Base-by-base conservation (phyloP, 2,113 vertebrate species). In the Urocynchramus pylzowi region DNA sequence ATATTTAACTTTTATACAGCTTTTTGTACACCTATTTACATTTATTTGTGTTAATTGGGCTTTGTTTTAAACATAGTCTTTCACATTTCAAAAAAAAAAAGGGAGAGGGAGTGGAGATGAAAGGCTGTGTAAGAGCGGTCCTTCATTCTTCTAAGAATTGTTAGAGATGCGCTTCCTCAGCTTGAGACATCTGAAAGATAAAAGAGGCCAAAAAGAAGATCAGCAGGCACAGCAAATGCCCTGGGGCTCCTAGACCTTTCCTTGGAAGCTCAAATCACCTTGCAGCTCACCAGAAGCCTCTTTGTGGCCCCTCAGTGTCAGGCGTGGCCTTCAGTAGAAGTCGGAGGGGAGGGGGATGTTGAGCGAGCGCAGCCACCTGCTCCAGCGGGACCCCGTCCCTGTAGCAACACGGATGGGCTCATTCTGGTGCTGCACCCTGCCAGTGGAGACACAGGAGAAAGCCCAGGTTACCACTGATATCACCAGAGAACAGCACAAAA, bases 21-120 rank as follows among this genome's bases (percentile, higher is more conserved):
- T 88, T 93, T 84, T 96, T 96, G 22, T 95, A 97, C 94, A 96
- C 45, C 70, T 97, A 97, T 97, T 96, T 97, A 97, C 97, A 97
- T 94, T 88, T 63, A 56, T 88, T 83, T 69, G 11, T 23, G 24
- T 42, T 84, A 89, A 53, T 35, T 71, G 26, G 81, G 41, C 45
- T 79, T 87, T 64, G 71, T 42, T 94, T 88, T 77, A 70, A 67
- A 45, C 30, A 65, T n/a, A 3, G 6, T 63, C 33, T 95, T 96
- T 97, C 92, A 94, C 83, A 93, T 95, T 84, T 88, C 63, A 22
- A 21, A 61, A 52, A 73, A 27, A 17, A 28, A 73, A 61, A 33
- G 31, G 41, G 28, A n/a, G 16, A 7, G 24, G 47, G 45, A 84
- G 27, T 0, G 1, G 60, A 90, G 76, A 44, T 53, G 64, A 87